Evolutionary conservation across 2,888 invertebrate species (phyloP).

Genomic region (Criorhina ranunculi): DNA sequence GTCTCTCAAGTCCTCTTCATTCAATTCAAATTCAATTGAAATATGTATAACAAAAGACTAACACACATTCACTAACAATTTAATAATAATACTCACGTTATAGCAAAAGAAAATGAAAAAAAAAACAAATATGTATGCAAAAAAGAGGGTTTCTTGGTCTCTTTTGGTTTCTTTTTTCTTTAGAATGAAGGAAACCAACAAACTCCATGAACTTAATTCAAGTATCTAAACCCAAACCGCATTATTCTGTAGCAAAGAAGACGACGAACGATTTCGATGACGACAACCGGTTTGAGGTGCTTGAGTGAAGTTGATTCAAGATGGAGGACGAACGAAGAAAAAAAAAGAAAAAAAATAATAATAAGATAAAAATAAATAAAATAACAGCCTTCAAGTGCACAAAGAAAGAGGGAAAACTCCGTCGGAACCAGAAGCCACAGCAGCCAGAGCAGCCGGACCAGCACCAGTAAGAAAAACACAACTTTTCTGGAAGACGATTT

Average conservation of each 20-base stretch:
- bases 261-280: constrained; percentile 35
- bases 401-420: constrained; percentile 36
- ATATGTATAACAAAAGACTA: constrained; percentile 36
- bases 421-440: constrained; percentile 10
- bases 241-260: constrained; percentile 29
- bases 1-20: constrained; percentile 9
- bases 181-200: constrained; percentile 52
- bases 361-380: constrained; percentile 66
- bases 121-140: constrained; percentile 20
- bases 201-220: constrained; percentile 64
- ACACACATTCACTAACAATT: constrained; percentile 42
- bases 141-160: no score
- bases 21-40: constrained; percentile 20
- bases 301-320: constrained; percentile 64
- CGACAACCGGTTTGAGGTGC: constrained; percentile 66
- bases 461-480: not conserved
- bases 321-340: constrained; percentile 53
- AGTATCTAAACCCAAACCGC: constrained; percentile 61
- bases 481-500: constrained; percentile 32
- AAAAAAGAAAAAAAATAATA: constrained; percentile 25
- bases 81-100: constrained; percentile 45
- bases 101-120: constrained; percentile 16
- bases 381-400: constrained; percentile 58
- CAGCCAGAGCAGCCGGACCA: no score
- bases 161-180: not conserved